Evolutionary conservation across 2,797 vertebrate genomes (phyloP).

Genomic region (Pseudochirops cupreus): DNA sequence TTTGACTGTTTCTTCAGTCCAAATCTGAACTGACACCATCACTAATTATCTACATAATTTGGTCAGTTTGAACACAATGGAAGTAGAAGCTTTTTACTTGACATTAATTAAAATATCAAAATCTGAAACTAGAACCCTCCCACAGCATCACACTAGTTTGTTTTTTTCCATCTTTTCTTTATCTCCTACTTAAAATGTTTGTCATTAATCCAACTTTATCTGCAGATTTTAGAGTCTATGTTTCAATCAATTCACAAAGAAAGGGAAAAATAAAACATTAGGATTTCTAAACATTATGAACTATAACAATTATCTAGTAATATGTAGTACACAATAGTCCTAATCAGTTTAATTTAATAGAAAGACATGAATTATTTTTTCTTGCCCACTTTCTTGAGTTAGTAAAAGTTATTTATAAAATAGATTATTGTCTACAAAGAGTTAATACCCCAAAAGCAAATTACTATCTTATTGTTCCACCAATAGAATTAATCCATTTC

Average conservation of each 20-base stretch:
- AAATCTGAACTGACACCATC: neutral
- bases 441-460: neutral
- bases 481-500: neutral
- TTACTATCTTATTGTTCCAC: neutral
- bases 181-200: neutral
- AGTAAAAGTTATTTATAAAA: slow-evolving; percentile 13
- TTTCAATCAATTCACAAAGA: slow-evolving; percentile 15
- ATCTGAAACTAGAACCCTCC: neutral
- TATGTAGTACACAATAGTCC: neutral
- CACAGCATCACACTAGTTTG: neutral
- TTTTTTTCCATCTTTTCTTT: neutral
- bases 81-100: neutral
- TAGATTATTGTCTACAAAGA: neutral
- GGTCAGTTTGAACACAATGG: neutral
- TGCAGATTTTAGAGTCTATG: neutral
- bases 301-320: slow-evolving; percentile 1
- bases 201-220: neutral
- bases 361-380: slow-evolving; percentile 7
- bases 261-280: neutral
- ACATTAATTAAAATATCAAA: neutral
- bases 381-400: neutral
- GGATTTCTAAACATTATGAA: neutral
- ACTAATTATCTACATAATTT: neutral
- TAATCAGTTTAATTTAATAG: slow-evolving; percentile 11
- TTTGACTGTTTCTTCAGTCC: neutral